Evolutionary conservation across 2,113 vertebrate genomes (phyloP), one percentile per base, ranked within the genome.

Genomic region (Ailuropoda melanoleuca): DNA sequence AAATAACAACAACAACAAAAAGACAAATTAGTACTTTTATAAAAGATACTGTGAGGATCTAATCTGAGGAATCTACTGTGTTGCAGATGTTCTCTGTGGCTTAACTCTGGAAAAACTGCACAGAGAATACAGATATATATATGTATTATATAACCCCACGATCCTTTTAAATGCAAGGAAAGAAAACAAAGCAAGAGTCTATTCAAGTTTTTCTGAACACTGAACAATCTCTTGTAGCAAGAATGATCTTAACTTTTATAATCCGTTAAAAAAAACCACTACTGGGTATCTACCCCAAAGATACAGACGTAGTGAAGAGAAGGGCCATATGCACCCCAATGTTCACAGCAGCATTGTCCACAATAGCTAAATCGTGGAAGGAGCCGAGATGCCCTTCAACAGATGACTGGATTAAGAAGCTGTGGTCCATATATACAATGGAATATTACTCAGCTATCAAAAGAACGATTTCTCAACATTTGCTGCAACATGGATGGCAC

Each of bases 11-110:
- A 34, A 31, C 31, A 60, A 89, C 92, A 90, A 23, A 17, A 93
- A 74, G 62, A 81, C 3, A 87, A 97, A 98, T 98, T 60, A 98
- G 81, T 97, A 91, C 9, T 62, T 77, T 94, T 39, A 19, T 75
- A 97, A 96, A 83, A 10, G 17, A 56, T 37, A 84, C 1, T 88
- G 50, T 46, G 17, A 88, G 94, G 72, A 55, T 94, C 10, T n/a
- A 95, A 77, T 89, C 60, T 50, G 95, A 90, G 39, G 56, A 96
- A 93, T 87, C 84, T 68, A 50, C 3, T 62, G n/a, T 92, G 29
- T 55, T 86, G 48, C 4, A 94, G 53, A 74, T 80, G 10, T 89
- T 97, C 82, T 95, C 68, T 95, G 34, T 97, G 78, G 95, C 19
- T 77, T 84, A 88, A 14, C n/a, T 55, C 39, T 37, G 8, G 39